Evolutionary conservation across 2,888 invertebrate genomes (phyloP), one percentile per base, ranked within the genome.

Genomic region (Erynnis tages): DNA sequence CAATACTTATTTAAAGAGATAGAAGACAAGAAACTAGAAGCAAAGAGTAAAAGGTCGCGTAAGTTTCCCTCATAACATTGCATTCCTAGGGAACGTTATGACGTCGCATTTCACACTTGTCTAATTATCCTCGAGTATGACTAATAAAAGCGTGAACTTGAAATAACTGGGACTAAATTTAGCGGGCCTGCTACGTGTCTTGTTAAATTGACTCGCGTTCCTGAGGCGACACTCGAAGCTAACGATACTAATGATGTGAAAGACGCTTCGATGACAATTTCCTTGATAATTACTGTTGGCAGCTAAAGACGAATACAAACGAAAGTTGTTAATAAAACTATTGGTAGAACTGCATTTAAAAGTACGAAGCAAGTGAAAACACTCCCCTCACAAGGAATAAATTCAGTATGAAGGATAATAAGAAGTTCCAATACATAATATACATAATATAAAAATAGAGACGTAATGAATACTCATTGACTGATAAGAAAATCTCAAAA

Each of bases 81-180:
- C 48, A 48, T 40, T 30, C 40, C 40, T 40, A 4, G 23, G 34
- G 16, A 21, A 32, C n/a, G 6, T 34, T 23, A 19, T 34, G 34
- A 45, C 34, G 45, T 25, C 21, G 23, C 10, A 25, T 23, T 59
- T 55, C 59, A 41, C 48, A 40, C 27, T 37, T 49, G 48, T 29
- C 29, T 40, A 54, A 37, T 38, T 38, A 43, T 34, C 43, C n/a
- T 25, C 21, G 5, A 49, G 16, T 38, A 4, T 34, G 35, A 46
- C 27, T 47, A 47, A 38, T 47, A 38, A 47, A 29, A 37, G 67
- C 61, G 63, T 75, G 77, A 77, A 79, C 81, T 79, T 81, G 79
- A 79, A 81, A 79, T 79, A 76, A 66, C 61, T 68, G 57, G 19
- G 37, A 35, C 38, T 47, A 47, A 38, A 38, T 38, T 27, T 41